Percentiles rank a stretch among this genome's conserved stretches.
These are phyloP conservation scores for Lamellibrachia columna DNA, from an alignment of 2,888 invertebrate genomes.

Conservation along the genomic window DNA sequence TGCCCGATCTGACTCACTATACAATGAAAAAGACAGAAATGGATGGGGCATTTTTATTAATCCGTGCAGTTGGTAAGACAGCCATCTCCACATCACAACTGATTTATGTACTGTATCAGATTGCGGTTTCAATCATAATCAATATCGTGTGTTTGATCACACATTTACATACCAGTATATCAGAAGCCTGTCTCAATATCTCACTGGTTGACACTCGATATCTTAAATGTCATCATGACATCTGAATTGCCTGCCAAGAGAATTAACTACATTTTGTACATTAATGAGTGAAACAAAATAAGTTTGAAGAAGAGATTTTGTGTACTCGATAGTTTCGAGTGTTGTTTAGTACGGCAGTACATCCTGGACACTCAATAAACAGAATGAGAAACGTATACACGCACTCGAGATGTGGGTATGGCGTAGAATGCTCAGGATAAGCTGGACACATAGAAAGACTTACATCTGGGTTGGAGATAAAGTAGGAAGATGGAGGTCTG, in stretches of 20 bases:
- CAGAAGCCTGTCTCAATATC: not conserved
- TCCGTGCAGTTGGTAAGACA: not conserved
- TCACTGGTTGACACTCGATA: not conserved
- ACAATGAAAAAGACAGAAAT: not conserved
- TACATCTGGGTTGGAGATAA: too few species aligned
- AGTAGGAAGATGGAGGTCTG: too few species aligned
- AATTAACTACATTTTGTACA: not conserved
- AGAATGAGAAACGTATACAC: too few species aligned
- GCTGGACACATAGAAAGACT: too few species aligned
- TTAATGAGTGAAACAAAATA: not conserved
- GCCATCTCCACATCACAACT: not conserved
- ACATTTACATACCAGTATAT: too few species aligned
- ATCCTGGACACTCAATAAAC: too few species aligned
- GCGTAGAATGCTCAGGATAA: too few species aligned
- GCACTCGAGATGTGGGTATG: too few species aligned
- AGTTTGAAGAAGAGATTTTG: too few species aligned
- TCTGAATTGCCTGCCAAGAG: not conserved
- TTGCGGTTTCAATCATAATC: not conserved
- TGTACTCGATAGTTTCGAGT: too few species aligned
- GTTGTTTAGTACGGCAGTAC: too few species aligned
- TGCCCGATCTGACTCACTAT: too few species aligned
- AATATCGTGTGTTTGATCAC: not conserved
- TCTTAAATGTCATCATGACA: not conserved
- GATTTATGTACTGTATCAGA: not conserved
- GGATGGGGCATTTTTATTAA: not conserved